Base-by-base conservation (phyloP, 2,888 invertebrate species). In the Oscheius myriophilus region DNA sequence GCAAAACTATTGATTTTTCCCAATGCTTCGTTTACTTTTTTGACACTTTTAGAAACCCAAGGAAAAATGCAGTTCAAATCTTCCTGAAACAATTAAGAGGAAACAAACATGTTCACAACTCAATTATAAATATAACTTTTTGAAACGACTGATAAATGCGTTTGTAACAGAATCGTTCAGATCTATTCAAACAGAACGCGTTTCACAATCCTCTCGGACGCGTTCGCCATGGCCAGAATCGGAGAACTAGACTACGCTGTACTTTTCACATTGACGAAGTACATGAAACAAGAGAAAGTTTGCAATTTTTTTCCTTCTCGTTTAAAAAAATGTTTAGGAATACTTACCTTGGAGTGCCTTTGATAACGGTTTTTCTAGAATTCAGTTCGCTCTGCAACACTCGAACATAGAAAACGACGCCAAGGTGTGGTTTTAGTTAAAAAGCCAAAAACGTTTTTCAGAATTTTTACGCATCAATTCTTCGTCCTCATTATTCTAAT, bases 241-340 rank as follows among this genome's bases (percentile, higher is more conserved):
- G 75, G 69, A 33, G 26, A 57, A 7, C 54, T 79, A n/a, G 66
- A 70, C 53, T 79, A 77, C 51, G 67, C 62, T 26, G 41, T 71
- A 16, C 71, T 71, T 4, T 58, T 76, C 25, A 26, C 58, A 45
- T 49, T 76, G 51, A 54, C 72, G 11, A 68, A 43, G 23, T 74
- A 72, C 45, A 26, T 74, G 39, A 57, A 57, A 21, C 69, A 71
- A 12, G 76, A 76, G 43, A 69, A 62, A 11, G 67, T 65, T 23
- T 18, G 18, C n/a, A n/a, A n/a, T n/a, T n/a, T n/a, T 21, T 26
- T 14, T 16, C 9, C n/a, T 6, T 33, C 33, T 23, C n/a, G 23
- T 33, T 9, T 4, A 3, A 53, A 14, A 14, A 2, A 4, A 2
- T 57, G n/a, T 39, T n/a, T 18, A 57, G 57, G 41, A 39, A 41